These are phyloP conservation scores for Tapera naevia DNA, from an alignment of 2,797 vertebrate species.

Conservation along the genomic window DNA sequence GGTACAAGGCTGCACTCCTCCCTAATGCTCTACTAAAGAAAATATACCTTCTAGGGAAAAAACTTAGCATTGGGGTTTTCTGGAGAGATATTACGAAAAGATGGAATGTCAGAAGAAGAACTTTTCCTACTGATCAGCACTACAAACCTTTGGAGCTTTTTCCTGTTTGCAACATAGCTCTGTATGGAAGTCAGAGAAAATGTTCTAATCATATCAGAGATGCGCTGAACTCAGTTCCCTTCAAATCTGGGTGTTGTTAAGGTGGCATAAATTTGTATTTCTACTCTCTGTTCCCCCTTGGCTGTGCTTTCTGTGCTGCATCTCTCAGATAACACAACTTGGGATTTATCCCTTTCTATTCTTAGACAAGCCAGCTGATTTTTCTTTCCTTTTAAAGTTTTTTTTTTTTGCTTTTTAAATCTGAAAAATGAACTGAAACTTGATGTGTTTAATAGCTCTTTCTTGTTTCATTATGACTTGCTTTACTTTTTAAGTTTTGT, in stretches of 20 bases:
- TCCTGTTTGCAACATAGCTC: neutral
- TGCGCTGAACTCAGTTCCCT: neutral
- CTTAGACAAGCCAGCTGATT: constrained; percentile 5
- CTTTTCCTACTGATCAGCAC: neutral
- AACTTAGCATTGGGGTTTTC: neutral
- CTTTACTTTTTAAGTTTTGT: neutral
- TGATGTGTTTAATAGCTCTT: neutral
- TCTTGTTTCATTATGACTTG: neutral
- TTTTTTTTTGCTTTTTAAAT: neutral
- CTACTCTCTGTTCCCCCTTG: neutral
- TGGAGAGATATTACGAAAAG: neutral
- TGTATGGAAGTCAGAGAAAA: neutral
- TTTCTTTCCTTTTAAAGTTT: neutral
- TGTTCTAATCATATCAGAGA: neutral
- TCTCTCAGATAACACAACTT: constrained; percentile 22
- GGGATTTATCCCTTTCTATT: constrained; percentile 40
- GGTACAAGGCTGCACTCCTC: neutral
- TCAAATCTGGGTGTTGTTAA: constrained; percentile 14
- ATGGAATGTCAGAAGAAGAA: neutral
- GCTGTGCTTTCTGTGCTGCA: constrained; percentile 54
- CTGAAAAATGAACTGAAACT: constrained; percentile 21
- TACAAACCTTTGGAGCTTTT: neutral
- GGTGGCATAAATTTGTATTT: neutral
- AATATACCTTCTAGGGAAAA: neutral
- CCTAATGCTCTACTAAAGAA: neutral